Evolutionary conservation across 1,140 invertebrate genomes (phyloP).

Genomic region (Araneus ventricosus): DNA sequence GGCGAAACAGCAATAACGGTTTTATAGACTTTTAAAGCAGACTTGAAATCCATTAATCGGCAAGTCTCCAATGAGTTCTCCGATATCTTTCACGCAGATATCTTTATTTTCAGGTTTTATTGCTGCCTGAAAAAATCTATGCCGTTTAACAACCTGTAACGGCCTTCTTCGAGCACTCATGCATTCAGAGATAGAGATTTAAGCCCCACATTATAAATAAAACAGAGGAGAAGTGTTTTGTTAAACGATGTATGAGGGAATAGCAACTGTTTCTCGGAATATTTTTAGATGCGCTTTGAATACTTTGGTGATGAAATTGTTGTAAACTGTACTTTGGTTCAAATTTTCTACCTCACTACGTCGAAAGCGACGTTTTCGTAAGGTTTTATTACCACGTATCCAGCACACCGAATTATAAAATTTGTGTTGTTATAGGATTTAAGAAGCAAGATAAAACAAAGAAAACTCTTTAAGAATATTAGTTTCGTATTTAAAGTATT

Average conservation of each 20-base stretch:
- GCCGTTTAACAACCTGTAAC: background rate
- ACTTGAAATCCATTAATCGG: background rate
- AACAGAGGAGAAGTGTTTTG: background rate
- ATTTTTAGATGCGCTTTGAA: no score
- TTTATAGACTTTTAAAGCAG: background rate
- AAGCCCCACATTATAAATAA: background rate
- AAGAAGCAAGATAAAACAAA: no score
- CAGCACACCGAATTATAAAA: no score
- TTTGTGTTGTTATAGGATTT: no score
- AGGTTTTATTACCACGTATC: no score
- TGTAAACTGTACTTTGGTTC: no score
- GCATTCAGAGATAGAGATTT: background rate
- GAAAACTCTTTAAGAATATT: no score
- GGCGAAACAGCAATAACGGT: background rate
- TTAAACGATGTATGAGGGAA: background rate
- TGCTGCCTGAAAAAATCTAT: background rate
- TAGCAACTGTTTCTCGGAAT: no score
- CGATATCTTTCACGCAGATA: background rate
- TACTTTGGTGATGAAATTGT: no score
- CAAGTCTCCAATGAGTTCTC: background rate
- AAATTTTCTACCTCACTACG: no score
- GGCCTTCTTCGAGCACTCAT: background rate
- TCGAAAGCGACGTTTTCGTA: no score
- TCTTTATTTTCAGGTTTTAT: conserved; percentile 15
- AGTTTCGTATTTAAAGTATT: no score